Conservation (phyloP, 2,888 invertebrate genomes). For the Chydorus sphaericus region DNA sequence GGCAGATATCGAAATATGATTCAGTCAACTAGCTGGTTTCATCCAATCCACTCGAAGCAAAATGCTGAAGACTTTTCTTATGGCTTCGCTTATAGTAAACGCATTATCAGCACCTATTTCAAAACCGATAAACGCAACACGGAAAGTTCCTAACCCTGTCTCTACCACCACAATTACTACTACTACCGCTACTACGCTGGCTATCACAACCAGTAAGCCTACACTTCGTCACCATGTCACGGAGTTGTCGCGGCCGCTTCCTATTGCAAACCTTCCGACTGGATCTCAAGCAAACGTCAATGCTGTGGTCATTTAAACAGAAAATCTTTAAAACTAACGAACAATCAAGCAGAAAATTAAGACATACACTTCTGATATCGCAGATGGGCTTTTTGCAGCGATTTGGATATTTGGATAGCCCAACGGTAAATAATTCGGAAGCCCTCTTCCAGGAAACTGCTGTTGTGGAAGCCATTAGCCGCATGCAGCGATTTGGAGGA, state of each 20-base stretch:
- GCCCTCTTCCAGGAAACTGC: constrained; percentile 46
- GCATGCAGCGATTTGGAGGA: constrained; percentile 55
- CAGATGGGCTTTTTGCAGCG: constrained; percentile 51
- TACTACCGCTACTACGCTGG: not conserved
- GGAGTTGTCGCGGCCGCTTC: not conserved
- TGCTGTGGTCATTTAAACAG: not conserved
- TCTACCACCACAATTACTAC: not conserved
- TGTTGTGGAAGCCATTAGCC: constrained; percentile 44
- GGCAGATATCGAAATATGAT: too few relatives aligned
- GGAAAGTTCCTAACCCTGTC: not conserved
- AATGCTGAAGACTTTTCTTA: not conserved
- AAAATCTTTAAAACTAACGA: not conserved
- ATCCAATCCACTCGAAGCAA: too few relatives aligned
- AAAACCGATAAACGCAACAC: not conserved
- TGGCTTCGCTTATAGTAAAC: too few relatives aligned
- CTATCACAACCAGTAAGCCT: not conserved
- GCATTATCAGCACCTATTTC: not conserved
- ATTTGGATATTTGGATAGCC: constrained; percentile 47
- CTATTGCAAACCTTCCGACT: not conserved
- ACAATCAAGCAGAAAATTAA: not conserved
- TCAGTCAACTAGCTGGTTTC: too few relatives aligned
- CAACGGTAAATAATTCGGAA: constrained; percentile 33
- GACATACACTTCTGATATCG: too few relatives aligned
- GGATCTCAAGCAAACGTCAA: not conserved
- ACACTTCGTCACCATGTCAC: too few relatives aligned